Evolutionary conservation across 1,140 invertebrate species (phyloP), one percentile per base, ranked within the genome.

Genomic region (Macrocentrus cingulum): DNA sequence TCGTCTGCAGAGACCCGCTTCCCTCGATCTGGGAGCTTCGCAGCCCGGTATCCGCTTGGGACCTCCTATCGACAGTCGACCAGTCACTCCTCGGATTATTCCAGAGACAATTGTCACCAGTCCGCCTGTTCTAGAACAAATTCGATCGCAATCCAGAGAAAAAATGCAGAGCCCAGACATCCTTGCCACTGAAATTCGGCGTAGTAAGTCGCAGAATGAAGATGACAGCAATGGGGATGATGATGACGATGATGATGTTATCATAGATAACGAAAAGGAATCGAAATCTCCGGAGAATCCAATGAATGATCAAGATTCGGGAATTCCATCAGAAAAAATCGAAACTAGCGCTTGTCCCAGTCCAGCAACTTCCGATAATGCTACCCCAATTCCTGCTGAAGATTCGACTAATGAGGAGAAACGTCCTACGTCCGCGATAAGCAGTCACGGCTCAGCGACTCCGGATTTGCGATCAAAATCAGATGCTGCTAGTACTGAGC

Each of bases 161-260:
- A 29, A 11, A 13, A 45, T 23, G 32, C 8, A 23, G 22, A 19
- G 11, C 39, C 11, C 15, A 48, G 37, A 22, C 37, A 48, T n/a
- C 45, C 11, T 1, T 19, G 20, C 25, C 13, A 18, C 15, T 19
- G 57, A n/a, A 44, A 59, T 18, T 56, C 64, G 1, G n/a, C 20
- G 19, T n/a, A 46, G 18, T n/a, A 20, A 9, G 7, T 51, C 48
- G 6, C 39, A 41, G 8, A 56, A 60, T 13, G 48, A 49, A 65
- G 1, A 61, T 19, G 9, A 57, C 0, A 42, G 49, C 3, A 62
- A 67, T 1, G 65, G 68, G 13, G 63, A 68, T 48, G 60, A 64
- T 13, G 66, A 71, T 37, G 70, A 72, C 16, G 63, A 67, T 49
- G 66, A 71, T 6, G 70, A 72, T 15, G 72, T 73, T 1, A 66